Base-by-base conservation (phyloP, 1,140 invertebrate species). In the Musca vetustissima region DNA sequence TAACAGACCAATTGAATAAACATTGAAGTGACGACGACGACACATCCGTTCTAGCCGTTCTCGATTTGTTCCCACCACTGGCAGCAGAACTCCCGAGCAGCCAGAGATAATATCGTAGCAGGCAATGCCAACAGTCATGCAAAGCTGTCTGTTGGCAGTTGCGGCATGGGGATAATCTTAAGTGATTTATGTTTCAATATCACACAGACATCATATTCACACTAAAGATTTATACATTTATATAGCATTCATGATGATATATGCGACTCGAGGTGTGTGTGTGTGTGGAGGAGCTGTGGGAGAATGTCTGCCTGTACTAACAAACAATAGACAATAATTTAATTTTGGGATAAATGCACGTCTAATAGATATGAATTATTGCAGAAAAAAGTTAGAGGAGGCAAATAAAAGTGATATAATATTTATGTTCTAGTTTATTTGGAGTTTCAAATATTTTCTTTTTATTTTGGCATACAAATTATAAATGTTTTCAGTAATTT, bases 111-210 rank as follows among this genome's bases (percentile, higher is more conserved):
- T 28, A 28, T 28, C 28, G 8, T 3, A 28, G 28, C 1, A 8
- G 48, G 15, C 17, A 14, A 21, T 17, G 21, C 21, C 21, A 21
- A 52, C 49, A 52, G 17, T 17, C 9, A 43, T 43, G 21, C 49
- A 15, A 49, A 19, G 49, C n/a, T n/a, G n/a, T n/a, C n/a, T 6
- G 21, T 21, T 52, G 49, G 49, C 21, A 52, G 21, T 52, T 19
- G 49, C 17, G 49, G 49, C 21, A 52, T 52, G n/a, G 49, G n/a
- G 28, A 43, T 61, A 36, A 61, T 61, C 57, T 61, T 21, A 61
- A 61, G 57, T 61, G 57, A 61, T 61, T 61, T 61, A 61, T 61
- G 57, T 61, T 61, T 61, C 17, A 36, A 43, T 32, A 61, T 61
- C 19, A n/a, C n/a, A n/a, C n/a, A 61, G 57, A 43, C 28, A 43